Conservation (phyloP, 2,113 vertebrate genomes). For the Myrmecophaga tridactyla region DNA sequence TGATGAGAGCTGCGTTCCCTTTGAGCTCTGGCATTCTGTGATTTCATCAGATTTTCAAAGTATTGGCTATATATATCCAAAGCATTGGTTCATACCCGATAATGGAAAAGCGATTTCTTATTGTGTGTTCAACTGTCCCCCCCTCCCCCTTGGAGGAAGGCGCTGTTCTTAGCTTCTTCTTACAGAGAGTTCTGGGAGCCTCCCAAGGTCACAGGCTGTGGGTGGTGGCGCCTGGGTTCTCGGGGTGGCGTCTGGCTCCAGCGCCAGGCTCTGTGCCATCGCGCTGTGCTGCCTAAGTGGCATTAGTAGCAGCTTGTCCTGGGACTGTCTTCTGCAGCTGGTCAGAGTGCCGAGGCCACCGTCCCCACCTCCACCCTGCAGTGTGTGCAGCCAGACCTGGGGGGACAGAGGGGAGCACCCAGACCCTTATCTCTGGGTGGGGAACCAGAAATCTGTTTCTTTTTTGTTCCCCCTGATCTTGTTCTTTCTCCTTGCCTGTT, state of each 20-base stretch:
- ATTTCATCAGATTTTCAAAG: background rate
- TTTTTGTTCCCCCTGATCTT: background rate
- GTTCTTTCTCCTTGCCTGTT: background rate
- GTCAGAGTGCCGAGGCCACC: background rate
- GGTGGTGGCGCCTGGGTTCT: background rate
- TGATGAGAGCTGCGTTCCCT: background rate
- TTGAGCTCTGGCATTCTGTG: background rate
- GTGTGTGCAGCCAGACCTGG: background rate
- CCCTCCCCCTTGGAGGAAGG: background rate
- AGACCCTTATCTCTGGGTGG: background rate
- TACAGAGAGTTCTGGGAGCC: background rate
- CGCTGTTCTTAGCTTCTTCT: background rate
- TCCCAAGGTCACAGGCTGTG: background rate
- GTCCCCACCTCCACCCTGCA: background rate
- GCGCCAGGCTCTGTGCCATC: background rate
- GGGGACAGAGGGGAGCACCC: background rate
- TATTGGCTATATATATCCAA: background rate
- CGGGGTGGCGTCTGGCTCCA: background rate
- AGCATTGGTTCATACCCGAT: background rate
- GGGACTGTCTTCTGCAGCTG: background rate
- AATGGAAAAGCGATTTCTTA: background rate
- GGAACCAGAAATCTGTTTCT: background rate
- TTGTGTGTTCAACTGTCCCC: rapidly evolving
- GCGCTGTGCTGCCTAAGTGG: rapidly evolving
- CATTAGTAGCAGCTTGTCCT: background rate